phyloP scores from a whole-genome alignment of 2,888 invertebrate species.

The Aplocera efformata region DNA sequence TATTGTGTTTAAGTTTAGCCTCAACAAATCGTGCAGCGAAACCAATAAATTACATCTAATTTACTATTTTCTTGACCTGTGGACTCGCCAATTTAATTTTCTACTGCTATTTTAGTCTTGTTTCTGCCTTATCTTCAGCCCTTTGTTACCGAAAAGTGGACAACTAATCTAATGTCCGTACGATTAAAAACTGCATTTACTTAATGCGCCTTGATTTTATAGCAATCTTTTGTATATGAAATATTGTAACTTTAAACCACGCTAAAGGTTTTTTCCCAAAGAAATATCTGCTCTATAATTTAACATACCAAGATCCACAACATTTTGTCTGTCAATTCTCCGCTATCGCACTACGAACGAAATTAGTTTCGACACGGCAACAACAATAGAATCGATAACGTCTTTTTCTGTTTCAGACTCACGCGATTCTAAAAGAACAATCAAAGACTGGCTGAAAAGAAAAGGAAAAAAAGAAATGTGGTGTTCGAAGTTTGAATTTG shows the following conservation, averaged over 20 bases:
- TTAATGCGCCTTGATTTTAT: no score
- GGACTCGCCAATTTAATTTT: slow-evolving; percentile 17
- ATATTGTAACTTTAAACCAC: no score
- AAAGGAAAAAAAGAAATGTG: slow-evolving; percentile 34
- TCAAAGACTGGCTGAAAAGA: slow-evolving; percentile 36
- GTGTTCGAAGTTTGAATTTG: slow-evolving; percentile 38
- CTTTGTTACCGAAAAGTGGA: slow-evolving; percentile 12
- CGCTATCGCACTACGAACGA: slow-evolving; percentile 67
- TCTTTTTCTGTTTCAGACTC: slow-evolving; percentile 72
- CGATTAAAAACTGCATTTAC: no score
- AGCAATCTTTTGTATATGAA: no score
- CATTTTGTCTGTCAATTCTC: slow-evolving; percentile 60
- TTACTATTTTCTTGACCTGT: slow-evolving; percentile 23
- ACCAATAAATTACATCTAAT: slow-evolving; percentile 34
- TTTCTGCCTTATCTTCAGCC: slow-evolving; percentile 16
- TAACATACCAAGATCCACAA: slow-evolving; percentile 14
- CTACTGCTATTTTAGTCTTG: slow-evolving; percentile 7
- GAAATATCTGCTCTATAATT: no score
- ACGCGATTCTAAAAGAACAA: slow-evolving; percentile 61
- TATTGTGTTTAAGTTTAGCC: slow-evolving; percentile 31
- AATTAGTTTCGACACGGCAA: slow-evolving; percentile 79
- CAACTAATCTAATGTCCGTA: no score
- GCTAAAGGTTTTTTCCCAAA: no score
- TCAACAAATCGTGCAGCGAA: slow-evolving; percentile 37
- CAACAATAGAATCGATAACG: slow-evolving; percentile 69